Percentiles rank a stretch among this genome's conserved stretches.
Evolutionary conservation across 2,797 vertebrate species (phyloP).

Genomic region (Mastacembelus armatus): DNA sequence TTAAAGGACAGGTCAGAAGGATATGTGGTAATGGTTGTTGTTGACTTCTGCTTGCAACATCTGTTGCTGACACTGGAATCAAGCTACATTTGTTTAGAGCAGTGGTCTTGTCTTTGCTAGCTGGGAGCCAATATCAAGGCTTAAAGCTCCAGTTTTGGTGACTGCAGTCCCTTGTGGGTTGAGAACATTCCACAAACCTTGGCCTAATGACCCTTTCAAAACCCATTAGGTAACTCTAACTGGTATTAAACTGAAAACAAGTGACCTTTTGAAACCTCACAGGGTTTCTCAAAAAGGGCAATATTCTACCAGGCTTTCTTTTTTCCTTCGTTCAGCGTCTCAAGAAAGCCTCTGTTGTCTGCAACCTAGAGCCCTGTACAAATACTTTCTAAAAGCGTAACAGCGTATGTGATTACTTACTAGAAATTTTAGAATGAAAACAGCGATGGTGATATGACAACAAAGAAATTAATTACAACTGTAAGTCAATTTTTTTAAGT

Average conservation of each 20-base stretch:
- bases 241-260: neutral
- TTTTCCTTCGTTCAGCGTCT: too few relatives aligned
- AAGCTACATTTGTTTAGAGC: constrained; percentile 12
- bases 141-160: neutral
- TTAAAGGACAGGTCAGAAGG: constrained; percentile 65
- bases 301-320: too few relatives aligned
- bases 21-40: constrained; percentile 43
- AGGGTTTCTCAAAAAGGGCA: neutral
- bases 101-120: neutral
- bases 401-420: too few relatives aligned
- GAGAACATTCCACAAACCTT: constrained; percentile 7
- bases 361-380: too few relatives aligned
- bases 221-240: constrained; percentile 20
- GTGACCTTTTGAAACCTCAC: neutral
- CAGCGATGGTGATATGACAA: too few relatives aligned
- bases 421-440: too few relatives aligned
- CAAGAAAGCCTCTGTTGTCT: too few relatives aligned
- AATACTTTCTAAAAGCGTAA: too few relatives aligned
- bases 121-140: neutral
- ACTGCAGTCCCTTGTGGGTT: neutral
- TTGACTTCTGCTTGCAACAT: constrained; percentile 66
- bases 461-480: too few relatives aligned
- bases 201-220: constrained; percentile 29
- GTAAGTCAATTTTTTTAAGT: too few relatives aligned
- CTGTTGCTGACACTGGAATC: constrained; percentile 53